phyloP scores from a whole-genome alignment of 2,888 invertebrate genomes.

The Steinernema hermaphroditum region DNA sequence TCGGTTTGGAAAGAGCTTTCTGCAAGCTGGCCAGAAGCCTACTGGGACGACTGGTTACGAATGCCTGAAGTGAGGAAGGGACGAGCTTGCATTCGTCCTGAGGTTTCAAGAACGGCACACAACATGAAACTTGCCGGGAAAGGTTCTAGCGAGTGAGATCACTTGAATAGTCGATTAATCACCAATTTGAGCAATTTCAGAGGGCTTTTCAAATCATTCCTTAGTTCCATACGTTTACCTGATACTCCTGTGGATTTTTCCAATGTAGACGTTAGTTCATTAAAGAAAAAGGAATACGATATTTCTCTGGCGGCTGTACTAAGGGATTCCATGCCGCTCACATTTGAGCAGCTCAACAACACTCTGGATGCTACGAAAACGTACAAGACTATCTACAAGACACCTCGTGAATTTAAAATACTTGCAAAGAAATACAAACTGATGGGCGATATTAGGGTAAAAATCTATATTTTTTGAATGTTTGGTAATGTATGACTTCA shows the following conservation, averaged over 20 bases:
- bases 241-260: constrained; percentile 81
- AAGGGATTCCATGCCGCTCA: constrained; percentile 34
- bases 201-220: constrained; percentile 60
- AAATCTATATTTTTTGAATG: too few relatives aligned
- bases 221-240: constrained; percentile 55
- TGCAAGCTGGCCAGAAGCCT: constrained; percentile 80
- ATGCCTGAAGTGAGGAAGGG: constrained; percentile 85
- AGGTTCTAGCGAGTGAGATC: constrained; percentile 78
- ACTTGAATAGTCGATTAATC: too few relatives aligned
- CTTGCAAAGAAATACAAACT: constrained; percentile 57
- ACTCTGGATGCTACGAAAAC: background rate
- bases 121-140: constrained; percentile 82
- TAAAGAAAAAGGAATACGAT: constrained; percentile 75
- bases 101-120: constrained; percentile 84
- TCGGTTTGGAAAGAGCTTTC: constrained; percentile 83
- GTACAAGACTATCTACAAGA: constrained; percentile 45
- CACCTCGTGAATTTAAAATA: constrained; percentile 56
- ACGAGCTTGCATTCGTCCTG: constrained; percentile 91
- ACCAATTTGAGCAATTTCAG: constrained; percentile 43
- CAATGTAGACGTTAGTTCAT: constrained; percentile 83
- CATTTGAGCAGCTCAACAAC: constrained; percentile 34
- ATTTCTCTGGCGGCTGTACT: background rate
- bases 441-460: constrained; percentile 61
- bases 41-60: constrained; percentile 99
- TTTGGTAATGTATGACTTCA: constrained; percentile 67